Conservation (phyloP, 23 tunicate species). For the Oikopleura dioica region DNA sequence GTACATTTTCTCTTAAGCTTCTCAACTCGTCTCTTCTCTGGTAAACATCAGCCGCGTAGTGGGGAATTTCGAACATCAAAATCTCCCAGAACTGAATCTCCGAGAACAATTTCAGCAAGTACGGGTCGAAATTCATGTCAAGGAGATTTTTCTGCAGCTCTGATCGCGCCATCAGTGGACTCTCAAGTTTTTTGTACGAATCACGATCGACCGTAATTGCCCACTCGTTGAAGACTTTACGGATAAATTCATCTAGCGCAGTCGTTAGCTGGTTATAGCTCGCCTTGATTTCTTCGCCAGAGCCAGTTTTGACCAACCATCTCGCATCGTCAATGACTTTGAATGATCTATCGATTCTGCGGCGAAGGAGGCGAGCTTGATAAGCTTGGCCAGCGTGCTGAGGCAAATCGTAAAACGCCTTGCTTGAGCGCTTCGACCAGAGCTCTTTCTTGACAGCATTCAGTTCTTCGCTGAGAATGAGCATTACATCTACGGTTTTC, state of each 20-base stretch:
- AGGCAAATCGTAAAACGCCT: conserved; percentile 53
- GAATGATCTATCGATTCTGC: conserved; percentile 92
- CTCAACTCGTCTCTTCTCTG: conserved; percentile 51
- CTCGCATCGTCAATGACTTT: conserved; percentile 19
- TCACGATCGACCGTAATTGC: conserved; percentile 52
- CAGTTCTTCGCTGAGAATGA: conserved; percentile 65
- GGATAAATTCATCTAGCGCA: conserved; percentile 82
- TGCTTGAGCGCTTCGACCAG: conserved; percentile 32
- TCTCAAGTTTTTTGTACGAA: conserved; percentile 44
- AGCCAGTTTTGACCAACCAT: conserved; percentile 60
- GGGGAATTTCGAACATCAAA: conserved; percentile 88
- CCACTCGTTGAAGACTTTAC: conserved; percentile 91
- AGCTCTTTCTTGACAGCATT: conserved; percentile 74
- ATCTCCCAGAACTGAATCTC: conserved; percentile 91
- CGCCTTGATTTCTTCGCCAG: conserved; percentile 47
- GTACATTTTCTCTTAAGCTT: conserved; percentile 54
- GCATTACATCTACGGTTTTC: conserved; percentile 45
- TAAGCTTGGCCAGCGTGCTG: conserved; percentile 84
- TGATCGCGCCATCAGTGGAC: conserved; percentile 66
- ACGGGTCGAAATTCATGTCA: conserved; percentile 87
- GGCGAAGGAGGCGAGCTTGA: conserved; percentile 75
- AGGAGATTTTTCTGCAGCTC: conserved; percentile 64
- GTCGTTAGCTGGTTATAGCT: conserved; percentile 44
- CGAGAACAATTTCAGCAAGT: conserved; percentile 48
- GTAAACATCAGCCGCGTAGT: conserved; percentile 73